Evolutionary conservation across 2,797 vertebrate genomes (phyloP).

Genomic region (Agapornis canus): DNA sequence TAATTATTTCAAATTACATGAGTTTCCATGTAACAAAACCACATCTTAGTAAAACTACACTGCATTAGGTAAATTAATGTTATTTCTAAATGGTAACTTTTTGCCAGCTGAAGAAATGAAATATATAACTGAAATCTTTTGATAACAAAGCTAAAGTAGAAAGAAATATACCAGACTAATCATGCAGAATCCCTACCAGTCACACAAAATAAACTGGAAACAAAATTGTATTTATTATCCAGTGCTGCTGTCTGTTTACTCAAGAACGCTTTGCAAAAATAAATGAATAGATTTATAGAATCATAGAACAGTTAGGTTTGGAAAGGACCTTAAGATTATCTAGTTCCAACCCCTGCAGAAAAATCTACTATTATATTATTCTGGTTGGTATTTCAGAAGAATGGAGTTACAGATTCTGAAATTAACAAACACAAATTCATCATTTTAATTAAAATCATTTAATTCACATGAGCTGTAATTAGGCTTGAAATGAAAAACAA

Average conservation of each 20-base stretch:
- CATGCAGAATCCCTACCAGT: neutral
- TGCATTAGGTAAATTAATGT: neutral
- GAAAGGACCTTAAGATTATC: no score
- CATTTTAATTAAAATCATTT: neutral
- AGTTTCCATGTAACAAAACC: neutral
- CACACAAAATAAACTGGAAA: neutral
- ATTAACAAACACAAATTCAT: neutral
- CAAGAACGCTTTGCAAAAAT: neutral
- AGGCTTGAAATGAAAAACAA: neutral
- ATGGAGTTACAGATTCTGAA: neutral
- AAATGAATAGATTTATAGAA: neutral
- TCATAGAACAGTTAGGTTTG: no score
- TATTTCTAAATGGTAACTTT: constrained; percentile 4
- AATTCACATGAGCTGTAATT: neutral
- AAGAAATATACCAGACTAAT: neutral
- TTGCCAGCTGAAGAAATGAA: neutral
- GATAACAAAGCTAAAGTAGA: neutral
- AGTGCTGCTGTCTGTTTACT: neutral
- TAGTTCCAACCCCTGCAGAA: neutral
- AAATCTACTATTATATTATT: neutral
- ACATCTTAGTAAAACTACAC: neutral
- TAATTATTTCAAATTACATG: constrained; percentile 14
- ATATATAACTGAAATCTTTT: neutral
- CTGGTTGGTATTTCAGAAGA: neutral
- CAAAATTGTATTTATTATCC: neutral